These are phyloP conservation scores for Drosophila albomicans DNA, from an alignment of 1,140 invertebrate species.

Conservation along the genomic window DNA sequence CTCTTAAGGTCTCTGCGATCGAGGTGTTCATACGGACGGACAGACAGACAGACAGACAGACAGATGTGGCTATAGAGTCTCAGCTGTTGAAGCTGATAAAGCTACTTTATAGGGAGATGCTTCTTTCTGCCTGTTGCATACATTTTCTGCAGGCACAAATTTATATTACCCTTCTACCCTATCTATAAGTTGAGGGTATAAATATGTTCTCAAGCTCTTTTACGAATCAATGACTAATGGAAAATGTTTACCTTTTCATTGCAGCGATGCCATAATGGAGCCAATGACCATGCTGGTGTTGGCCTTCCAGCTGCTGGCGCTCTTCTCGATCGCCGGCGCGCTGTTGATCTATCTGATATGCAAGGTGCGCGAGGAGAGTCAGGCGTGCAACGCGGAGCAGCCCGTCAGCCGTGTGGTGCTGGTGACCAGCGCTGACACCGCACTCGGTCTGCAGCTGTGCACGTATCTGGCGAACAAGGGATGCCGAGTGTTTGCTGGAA, in stretches of 20 bases:
- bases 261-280: constrained; percentile 88
- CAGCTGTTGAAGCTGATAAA: too few species aligned
- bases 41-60: too few species aligned
- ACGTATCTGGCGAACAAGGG: constrained; percentile 89
- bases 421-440: constrained; percentile 91
- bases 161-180: too few species aligned
- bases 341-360: constrained; percentile 90
- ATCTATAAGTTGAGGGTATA: too few species aligned
- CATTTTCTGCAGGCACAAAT: too few species aligned
- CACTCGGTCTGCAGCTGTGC: constrained; percentile 88
- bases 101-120: too few species aligned
- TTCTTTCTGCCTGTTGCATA: too few species aligned
- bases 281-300: constrained; percentile 91
- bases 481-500: constrained; percentile 91
- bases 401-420: constrained; percentile 87
- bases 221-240: too few species aligned
- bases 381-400: constrained; percentile 67
- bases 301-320: constrained; percentile 90
- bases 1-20: too few species aligned
- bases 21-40: too few species aligned
- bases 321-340: constrained; percentile 92
- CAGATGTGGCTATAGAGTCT: too few species aligned
- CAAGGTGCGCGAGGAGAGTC: constrained; percentile 87
- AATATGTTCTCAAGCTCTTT: too few species aligned
- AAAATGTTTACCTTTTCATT: constrained; percentile 14